Conservation (phyloP, 2,888 invertebrate species). For the Gerris lacustris region DNA sequence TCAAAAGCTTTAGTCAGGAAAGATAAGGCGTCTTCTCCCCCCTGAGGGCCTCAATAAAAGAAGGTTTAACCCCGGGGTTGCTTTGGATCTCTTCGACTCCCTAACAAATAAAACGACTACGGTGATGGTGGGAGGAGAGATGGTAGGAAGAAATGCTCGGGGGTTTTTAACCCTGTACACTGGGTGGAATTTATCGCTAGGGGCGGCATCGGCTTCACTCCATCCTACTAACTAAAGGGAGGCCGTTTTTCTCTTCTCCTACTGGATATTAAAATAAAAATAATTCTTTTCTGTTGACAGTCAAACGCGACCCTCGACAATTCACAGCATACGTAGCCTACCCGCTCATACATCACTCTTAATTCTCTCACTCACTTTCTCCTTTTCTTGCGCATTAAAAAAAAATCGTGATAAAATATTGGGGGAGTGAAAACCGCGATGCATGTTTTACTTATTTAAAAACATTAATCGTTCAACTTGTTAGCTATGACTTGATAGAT, state of each 20-base stretch:
- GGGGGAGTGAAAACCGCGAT: too few relatives aligned
- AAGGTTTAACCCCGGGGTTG: neutral
- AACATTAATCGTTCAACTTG: too few relatives aligned
- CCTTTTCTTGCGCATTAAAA: too few relatives aligned
- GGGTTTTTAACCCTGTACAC: neutral
- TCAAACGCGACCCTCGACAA: neutral
- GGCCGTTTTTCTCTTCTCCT: neutral
- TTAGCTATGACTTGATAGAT: too few relatives aligned
- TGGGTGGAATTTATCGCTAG: neutral
- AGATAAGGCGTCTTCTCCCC: neutral
- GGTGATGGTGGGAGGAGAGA: neutral
- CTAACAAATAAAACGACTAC: neutral
- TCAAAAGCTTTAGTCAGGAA: neutral
- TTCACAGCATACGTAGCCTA: too few relatives aligned
- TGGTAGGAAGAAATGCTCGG: neutral
- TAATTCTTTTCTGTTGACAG: constrained; percentile 1
- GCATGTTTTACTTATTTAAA: too few relatives aligned
- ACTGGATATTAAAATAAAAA: neutral
- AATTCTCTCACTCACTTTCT: too few relatives aligned
- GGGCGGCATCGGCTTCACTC: neutral
- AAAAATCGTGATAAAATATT: too few relatives aligned
- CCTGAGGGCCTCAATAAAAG: neutral
- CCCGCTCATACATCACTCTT: too few relatives aligned
- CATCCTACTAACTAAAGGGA: neutral
- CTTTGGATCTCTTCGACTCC: neutral